phyloP scores from a whole-genome alignment of 30 jellyfish, hydroid and myxozoan genomes.

The Aurelia coerulea region DNA sequence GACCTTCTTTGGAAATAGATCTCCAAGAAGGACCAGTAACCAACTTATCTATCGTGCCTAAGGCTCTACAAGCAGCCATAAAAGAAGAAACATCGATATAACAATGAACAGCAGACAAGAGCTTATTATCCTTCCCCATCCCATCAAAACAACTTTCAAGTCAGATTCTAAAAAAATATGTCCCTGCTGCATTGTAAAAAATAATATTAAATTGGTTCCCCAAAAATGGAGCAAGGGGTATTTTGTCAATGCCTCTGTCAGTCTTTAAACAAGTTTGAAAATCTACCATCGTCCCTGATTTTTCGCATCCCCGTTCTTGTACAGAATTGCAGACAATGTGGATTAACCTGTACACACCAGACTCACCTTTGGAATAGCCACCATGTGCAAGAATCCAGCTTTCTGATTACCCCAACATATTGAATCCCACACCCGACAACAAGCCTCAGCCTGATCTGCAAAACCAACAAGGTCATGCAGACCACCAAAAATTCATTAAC shows the following conservation, averaged over 20 bases:
- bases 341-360: constrained; percentile 44
- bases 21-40: constrained; percentile 48
- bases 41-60: constrained; percentile 10
- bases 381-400: constrained; percentile 65
- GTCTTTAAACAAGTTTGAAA: constrained; percentile 17
- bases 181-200: constrained; percentile 22
- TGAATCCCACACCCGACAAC: constrained; percentile 35
- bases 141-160: constrained; percentile 25
- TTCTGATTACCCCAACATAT: constrained; percentile 40
- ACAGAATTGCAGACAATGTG: constrained; percentile 35
- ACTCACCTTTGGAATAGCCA: constrained; percentile 65
- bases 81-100: constrained; percentile 11
- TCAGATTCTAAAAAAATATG: not conserved
- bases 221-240: constrained; percentile 42
- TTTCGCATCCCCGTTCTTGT: constrained; percentile 62
- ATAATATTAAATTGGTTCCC: constrained; percentile 43
- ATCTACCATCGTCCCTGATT: constrained; percentile 41
- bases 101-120: constrained; percentile 28
- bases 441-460: constrained; percentile 65
- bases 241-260: not conserved
- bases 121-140: not conserved
- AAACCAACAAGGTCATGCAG: constrained; percentile 60
- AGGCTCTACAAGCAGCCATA: not conserved
- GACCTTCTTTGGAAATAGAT: constrained; percentile 6
- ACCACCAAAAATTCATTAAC: constrained; percentile 49